A percentile compares a stretch with the other conserved stretches of the same genome.
These are phyloP conservation scores for Porites cylindrica DNA, from an alignment of 92 coral and sea anemone genomes.

Conservation along the genomic window DNA sequence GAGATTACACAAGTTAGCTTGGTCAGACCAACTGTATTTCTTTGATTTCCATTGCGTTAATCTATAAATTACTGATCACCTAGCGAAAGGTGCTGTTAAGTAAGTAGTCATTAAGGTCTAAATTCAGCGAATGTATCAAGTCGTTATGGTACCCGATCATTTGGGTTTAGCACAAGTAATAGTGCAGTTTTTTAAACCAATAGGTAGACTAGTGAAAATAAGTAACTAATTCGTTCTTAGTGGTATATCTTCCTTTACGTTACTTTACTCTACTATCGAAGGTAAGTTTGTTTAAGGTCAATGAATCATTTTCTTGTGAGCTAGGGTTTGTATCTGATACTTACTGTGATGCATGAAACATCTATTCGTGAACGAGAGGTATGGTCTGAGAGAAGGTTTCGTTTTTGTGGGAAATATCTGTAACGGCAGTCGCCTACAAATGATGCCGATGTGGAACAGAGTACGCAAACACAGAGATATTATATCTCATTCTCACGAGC, in stretches of 20 bases:
- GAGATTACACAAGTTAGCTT: constrained; percentile 24
- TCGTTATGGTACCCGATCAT: too few relatives aligned
- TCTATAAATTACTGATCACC: too few relatives aligned
- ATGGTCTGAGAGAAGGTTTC: constrained; percentile 13
- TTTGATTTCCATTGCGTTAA: too few relatives aligned
- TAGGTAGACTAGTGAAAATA: neutral
- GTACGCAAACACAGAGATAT: neutral
- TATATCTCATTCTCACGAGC: neutral
- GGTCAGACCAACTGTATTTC: neutral
- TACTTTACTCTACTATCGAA: too few relatives aligned
- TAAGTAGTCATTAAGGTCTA: too few relatives aligned
- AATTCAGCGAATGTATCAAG: too few relatives aligned
- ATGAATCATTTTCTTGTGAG: neutral
- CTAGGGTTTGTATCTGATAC: too few relatives aligned
- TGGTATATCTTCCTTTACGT: neutral
- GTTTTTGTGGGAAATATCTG: constrained; percentile 2
- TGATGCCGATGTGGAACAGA: neutral
- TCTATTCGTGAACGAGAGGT: neutral
- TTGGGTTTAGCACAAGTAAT: too few relatives aligned
- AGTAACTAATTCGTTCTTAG: neutral
- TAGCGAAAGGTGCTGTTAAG: too few relatives aligned
- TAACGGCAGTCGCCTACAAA: neutral
- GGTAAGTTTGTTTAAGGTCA: constrained; percentile 9
- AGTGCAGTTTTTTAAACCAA: too few relatives aligned
- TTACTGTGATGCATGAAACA: too few relatives aligned